Percentiles rank a stretch among this genome's conserved stretches.
These are phyloP conservation scores for Cheirogaleus major DNA, from an alignment of 2,797 vertebrate species.

Conservation along the genomic window DNA sequence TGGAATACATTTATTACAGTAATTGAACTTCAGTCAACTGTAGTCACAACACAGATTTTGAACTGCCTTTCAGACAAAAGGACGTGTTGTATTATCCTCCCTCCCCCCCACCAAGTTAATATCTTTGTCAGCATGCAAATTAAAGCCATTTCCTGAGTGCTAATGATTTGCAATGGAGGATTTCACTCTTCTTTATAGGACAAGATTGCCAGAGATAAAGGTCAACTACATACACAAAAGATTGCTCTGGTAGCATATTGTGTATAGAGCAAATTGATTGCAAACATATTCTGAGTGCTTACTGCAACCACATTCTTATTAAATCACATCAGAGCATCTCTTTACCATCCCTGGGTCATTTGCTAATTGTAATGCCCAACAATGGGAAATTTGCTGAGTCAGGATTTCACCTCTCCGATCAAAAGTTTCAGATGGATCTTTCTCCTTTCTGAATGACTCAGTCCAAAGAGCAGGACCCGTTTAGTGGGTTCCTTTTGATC, in stretches of 20 bases:
- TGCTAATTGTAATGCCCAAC: conserved; percentile 65
- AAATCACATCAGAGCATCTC: conserved; percentile 69
- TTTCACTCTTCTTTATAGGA: conserved; percentile 77
- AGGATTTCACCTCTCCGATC: conserved; percentile 44
- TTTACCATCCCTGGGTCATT: conserved; percentile 60
- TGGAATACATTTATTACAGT: conserved; percentile 89
- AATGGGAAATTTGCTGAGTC: conserved; percentile 23
- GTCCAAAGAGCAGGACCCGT: not conserved
- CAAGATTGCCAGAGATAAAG: conserved; percentile 77
- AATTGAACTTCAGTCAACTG: conserved; percentile 89
- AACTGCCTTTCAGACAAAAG: conserved; percentile 82
- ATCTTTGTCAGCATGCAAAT: conserved; percentile 82
- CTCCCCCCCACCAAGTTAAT: conserved; percentile 62
- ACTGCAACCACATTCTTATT: conserved; percentile 35
- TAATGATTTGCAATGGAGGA: conserved; percentile 68
- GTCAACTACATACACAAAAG: conserved; percentile 71
- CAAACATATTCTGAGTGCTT: conserved; percentile 65
- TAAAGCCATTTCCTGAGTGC: conserved; percentile 75
- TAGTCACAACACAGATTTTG: conserved; percentile 87
- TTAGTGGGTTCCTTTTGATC: not conserved
- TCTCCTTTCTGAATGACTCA: conserved; percentile 1
- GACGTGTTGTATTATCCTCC: conserved; percentile 64
- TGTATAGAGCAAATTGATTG: conserved; percentile 66
- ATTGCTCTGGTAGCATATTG: conserved; percentile 58
- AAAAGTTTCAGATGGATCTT: not conserved